These are phyloP conservation scores for Uropetala carovei DNA, from an alignment of 2,888 invertebrate genomes.

Conservation along the genomic window DNA sequence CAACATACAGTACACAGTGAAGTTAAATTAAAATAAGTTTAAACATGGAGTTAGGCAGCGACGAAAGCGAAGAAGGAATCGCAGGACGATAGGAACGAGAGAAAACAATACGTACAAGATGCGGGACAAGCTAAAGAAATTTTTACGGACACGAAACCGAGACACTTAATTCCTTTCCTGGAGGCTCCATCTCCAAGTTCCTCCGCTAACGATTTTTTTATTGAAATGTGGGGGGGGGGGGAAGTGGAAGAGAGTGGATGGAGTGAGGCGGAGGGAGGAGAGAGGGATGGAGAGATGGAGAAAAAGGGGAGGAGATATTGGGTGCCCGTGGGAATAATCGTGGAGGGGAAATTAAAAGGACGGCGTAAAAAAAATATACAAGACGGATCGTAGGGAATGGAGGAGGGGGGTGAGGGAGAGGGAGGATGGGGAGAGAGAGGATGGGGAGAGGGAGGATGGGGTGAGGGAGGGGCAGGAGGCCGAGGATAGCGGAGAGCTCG, in stretches of 20 bases:
- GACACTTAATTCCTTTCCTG: neutral
- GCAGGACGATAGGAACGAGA: too few relatives aligned
- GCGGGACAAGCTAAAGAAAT: neutral
- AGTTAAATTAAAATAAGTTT: too few relatives aligned
- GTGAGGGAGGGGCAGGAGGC: neutral
- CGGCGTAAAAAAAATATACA: neutral
- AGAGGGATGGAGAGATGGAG: neutral
- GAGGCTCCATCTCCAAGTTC: neutral
- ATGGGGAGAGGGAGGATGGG: neutral
- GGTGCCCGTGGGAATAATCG: neutral
- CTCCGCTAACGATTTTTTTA: conserved; percentile 21
- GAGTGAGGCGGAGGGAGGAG: too few relatives aligned
- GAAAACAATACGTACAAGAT: too few relatives aligned
- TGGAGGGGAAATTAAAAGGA: conserved; percentile 10
- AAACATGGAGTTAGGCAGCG: too few relatives aligned
- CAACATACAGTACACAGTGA: too few relatives aligned
- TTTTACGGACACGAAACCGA: neutral
- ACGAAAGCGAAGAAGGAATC: too few relatives aligned
- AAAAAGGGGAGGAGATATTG: neutral
- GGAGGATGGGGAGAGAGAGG: neutral
- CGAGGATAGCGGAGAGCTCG: neutral
- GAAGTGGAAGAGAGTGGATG: neutral
- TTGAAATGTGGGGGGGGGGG: neutral
- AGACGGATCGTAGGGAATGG: neutral
- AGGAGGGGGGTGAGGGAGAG: neutral